Conservation (phyloP, 2,888 invertebrate species). For the Steinernema scapterisci region DNA sequence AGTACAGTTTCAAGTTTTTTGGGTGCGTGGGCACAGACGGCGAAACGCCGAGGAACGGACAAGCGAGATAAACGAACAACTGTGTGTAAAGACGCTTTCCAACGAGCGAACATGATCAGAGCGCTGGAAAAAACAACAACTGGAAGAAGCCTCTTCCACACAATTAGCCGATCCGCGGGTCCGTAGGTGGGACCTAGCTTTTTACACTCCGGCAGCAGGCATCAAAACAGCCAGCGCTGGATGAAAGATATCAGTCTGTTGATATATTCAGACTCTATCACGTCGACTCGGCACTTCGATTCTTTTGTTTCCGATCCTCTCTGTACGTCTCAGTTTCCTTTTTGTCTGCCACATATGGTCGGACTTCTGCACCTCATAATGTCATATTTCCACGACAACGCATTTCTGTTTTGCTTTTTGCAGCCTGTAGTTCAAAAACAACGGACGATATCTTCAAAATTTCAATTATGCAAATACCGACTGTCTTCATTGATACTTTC, state of each 20-base stretch:
- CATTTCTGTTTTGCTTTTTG: too few species aligned
- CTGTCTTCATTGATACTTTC: too few species aligned
- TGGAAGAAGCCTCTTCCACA: conserved; percentile 10
- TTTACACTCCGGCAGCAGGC: conserved; percentile 10
- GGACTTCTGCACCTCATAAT: too few species aligned
- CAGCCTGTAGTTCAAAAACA: too few species aligned
- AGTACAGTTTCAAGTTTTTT: background rate
- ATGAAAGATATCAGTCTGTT: conserved; percentile 14
- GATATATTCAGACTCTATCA: background rate
- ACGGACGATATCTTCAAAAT: too few species aligned
- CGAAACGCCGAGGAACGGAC: background rate
- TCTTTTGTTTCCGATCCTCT: too few species aligned
- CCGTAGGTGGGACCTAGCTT: conserved; percentile 30
- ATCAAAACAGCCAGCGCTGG: conserved; percentile 29
- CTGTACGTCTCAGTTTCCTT: too few species aligned
- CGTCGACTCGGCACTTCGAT: background rate
- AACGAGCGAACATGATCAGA: background rate
- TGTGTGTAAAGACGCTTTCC: conserved; percentile 9
- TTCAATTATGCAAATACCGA: too few species aligned
- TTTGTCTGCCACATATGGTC: too few species aligned
- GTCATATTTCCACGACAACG: too few species aligned
- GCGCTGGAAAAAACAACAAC: conserved; percentile 25
- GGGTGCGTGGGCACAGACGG: conserved; percentile 13
- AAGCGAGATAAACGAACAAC: background rate
- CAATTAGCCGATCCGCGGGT: conserved; percentile 19